These are phyloP conservation scores for Schlechtendalia chinensis DNA, from an alignment of 1,140 invertebrate genomes.

Conservation along the genomic window DNA sequence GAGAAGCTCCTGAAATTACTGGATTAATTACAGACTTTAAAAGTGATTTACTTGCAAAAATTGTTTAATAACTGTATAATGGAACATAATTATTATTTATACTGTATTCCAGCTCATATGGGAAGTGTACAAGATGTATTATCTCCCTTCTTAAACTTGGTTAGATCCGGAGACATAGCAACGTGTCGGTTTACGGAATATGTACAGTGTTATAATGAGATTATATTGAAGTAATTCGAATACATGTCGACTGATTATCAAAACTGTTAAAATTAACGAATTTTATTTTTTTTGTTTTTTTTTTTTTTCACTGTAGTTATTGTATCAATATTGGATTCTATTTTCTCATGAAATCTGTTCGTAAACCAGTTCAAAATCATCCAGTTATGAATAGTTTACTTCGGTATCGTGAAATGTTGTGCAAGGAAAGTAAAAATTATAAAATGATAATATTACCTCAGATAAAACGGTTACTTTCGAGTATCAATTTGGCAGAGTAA, in stretches of 20 bases:
- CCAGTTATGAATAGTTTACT: conserved; percentile 80
- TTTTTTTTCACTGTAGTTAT: conserved; percentile 62
- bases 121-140: conserved; percentile 2
- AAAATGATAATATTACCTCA: conserved; percentile 27
- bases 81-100: no score
- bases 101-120: conserved; percentile 24
- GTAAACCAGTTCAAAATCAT: conserved; percentile 70
- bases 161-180: conserved; percentile 61
- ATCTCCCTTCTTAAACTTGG: conserved; percentile 57
- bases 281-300: conserved; percentile 49
- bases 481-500: not conserved
- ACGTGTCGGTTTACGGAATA: conserved; percentile 65
- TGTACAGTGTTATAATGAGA: conserved; percentile 72
- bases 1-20: conserved; percentile 81
- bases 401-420: conserved; percentile 74
- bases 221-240: conserved; percentile 55
- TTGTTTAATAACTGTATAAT: no score
- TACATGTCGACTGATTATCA: not conserved
- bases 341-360: conserved; percentile 75
- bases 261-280: not conserved
- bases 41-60: conserved; percentile 58
- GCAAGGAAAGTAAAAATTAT: conserved; percentile 57
- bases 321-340: conserved; percentile 84
- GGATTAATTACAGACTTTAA: conserved; percentile 75
- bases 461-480: conserved; percentile 3